Base-by-base conservation (phyloP, 92 coral and sea anemone species). In the Porites rus region DNA sequence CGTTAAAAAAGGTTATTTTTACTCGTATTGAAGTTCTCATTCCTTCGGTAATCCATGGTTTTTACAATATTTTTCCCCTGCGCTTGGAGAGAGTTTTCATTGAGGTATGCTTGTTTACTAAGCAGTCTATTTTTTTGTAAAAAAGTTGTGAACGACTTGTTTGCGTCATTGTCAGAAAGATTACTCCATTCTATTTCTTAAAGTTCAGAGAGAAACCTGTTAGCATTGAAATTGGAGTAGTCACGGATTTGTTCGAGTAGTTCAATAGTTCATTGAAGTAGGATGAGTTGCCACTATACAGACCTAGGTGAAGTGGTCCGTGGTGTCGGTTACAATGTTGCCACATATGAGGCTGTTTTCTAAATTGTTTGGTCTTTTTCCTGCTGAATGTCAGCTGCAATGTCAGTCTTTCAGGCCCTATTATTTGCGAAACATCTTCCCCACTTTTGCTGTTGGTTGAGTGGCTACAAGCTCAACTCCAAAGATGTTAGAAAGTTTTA, bases 11-110 rank as follows among this genome's bases (percentile, higher is more conserved):
- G 12, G 78, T 83, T 76, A 82, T 83, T 82, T 76, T 82, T 64
- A 88, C 60, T 88, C 72, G 70, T 52, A 83, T 83, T 66, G 88
- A 89, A 76, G 72, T 88, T 18, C 81, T 80, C 56, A 88, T 51
- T 67, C 91, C 21, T 17, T 88, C 6, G 25, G 91, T 82, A 62
- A 82, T 88, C 87, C 84, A 88, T 51, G 91, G 91, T 74, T 88
- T 82, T 3, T 62, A 74, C 56, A 87, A 46, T 71, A 65, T 80
- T 59, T 89, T 89, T 22, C 56, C 78, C 53, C 84, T 88, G 84
- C 89, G 92, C 72, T 84, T 89, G 65, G 89, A 83, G 51, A 83
- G 71, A 77, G 70, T 59, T 84, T 76, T 84, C 51, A 78, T 52
- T 22, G 86, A 89, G 17, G 92, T 82, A 78, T 84, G 86, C 74